A percentile compares a stretch with the other conserved stretches of the same genome.
Conservation (phyloP, 2,797 vertebrate genomes). For the Phataginus tricuspis region DNA sequence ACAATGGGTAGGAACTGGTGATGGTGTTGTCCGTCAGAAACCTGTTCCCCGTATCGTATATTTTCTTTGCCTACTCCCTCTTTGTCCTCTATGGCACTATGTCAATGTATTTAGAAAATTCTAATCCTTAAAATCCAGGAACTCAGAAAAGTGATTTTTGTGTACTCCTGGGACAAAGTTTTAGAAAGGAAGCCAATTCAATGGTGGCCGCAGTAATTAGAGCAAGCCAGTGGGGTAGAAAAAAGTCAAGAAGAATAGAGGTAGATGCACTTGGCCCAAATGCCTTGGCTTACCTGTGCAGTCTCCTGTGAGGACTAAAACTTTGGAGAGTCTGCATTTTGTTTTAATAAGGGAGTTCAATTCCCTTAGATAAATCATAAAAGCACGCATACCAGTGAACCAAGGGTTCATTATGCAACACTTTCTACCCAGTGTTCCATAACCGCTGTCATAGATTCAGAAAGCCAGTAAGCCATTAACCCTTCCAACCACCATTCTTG, state of each 20-base stretch:
- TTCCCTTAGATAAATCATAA: conserved; percentile 18
- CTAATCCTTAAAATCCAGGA: not conserved
- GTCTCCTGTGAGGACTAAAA: not conserved
- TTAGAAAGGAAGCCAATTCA: not conserved
- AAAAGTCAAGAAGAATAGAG: not conserved
- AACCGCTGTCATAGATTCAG: not conserved
- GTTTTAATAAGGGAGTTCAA: conserved; percentile 67
- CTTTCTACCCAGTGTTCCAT: not conserved
- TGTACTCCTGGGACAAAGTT: not conserved
- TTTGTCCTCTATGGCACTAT: not conserved
- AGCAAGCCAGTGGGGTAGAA: not conserved
- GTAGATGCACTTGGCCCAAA: not conserved
- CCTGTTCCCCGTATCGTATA: not conserved
- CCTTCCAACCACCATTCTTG: not conserved
- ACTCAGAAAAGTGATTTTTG: conserved; percentile 2
- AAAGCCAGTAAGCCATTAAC: not conserved
- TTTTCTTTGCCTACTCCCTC: not conserved
- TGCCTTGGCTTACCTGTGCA: conserved; percentile 25
- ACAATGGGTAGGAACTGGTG: not conserved
- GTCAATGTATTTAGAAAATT: not conserved
- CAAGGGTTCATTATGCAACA: not conserved
- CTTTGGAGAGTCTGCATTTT: conserved; percentile 55
- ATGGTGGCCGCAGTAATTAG: not conserved
- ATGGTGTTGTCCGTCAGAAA: not conserved
- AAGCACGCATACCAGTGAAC: not conserved